These are phyloP conservation scores for Liopterus haemorrhoidalis DNA, from an alignment of 2,888 invertebrate genomes.

Conservation along the genomic window DNA sequence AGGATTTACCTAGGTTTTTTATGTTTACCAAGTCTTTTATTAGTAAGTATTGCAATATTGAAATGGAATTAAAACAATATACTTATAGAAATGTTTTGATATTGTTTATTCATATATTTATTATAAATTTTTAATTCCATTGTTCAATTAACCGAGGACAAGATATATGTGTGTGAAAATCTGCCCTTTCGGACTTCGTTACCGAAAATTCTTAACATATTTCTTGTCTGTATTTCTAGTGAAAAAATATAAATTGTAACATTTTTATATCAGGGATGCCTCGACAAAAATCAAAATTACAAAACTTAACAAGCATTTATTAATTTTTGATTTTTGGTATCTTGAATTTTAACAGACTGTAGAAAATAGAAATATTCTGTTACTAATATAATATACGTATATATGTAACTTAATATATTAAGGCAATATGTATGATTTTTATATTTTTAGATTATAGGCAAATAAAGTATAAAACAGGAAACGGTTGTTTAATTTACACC, in stretches of 20 bases:
- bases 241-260: constrained; percentile 19
- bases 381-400: constrained; percentile 24
- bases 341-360: constrained; percentile 21
- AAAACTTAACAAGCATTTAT: too few species aligned
- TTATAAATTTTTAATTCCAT: constrained; percentile 22
- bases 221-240: constrained; percentile 20
- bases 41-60: too few species aligned
- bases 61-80: too few species aligned
- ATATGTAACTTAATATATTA: constrained; percentile 20
- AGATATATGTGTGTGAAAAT: constrained; percentile 10
- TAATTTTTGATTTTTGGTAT: too few species aligned
- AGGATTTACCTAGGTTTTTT: too few species aligned
- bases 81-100: too few species aligned
- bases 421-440: constrained; percentile 41
- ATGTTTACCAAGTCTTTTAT: too few species aligned
- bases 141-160: constrained; percentile 10
- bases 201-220: too few species aligned
- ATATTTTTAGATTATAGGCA: constrained; percentile 42
- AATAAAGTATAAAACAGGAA: constrained; percentile 44
- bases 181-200: too few species aligned
- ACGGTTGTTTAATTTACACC: too few species aligned
- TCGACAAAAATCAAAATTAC: constrained; percentile 21
- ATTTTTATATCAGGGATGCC: constrained; percentile 22
- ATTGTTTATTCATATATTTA: constrained; percentile 14
- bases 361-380: constrained; percentile 20